Percentiles rank a stretch among this genome's conserved stretches.
phyloP scores from a whole-genome alignment of 1,140 invertebrate genomes.

The Ctenoplectra terminalis region DNA sequence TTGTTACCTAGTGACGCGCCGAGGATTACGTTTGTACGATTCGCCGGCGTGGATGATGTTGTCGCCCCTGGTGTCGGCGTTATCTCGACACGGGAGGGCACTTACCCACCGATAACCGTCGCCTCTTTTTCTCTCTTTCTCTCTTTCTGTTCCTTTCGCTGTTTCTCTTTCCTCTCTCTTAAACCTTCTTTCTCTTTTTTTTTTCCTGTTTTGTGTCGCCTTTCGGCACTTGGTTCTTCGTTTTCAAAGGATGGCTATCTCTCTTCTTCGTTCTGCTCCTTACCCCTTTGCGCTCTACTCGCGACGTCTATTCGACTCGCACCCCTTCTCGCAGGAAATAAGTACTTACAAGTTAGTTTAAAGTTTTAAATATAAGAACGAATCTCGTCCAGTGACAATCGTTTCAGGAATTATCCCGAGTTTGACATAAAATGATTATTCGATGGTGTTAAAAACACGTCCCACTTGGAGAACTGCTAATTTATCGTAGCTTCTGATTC shows the following conservation, averaged over 20 bases:
- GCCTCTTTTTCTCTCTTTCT: constrained; percentile 54
- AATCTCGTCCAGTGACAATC: constrained; percentile 68
- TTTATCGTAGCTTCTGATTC: constrained; percentile 19
- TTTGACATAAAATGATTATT: constrained; percentile 67
- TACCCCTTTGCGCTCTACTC: too few relatives aligned
- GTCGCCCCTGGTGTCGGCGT: constrained; percentile 80
- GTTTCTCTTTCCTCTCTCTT: background rate
- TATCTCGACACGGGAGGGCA: constrained; percentile 82
- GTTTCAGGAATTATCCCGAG: constrained; percentile 65
- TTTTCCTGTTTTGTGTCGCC: background rate
- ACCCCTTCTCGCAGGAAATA: too few relatives aligned
- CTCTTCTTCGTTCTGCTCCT: too few relatives aligned
- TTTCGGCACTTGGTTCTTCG: background rate
- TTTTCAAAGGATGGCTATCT: too few relatives aligned
- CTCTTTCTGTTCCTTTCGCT: constrained; percentile 36
- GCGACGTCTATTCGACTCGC: too few relatives aligned
- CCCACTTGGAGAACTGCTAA: constrained; percentile 57
- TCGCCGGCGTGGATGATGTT: constrained; percentile 80
- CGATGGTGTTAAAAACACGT: constrained; percentile 63
- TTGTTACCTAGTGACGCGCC: constrained; percentile 75
- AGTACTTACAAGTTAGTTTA: too few relatives aligned
- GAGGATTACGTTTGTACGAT: constrained; percentile 79
- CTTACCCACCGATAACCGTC: constrained; percentile 80
- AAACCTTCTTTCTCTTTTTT: background rate
- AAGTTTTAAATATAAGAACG: constrained; percentile 65